These are phyloP conservation scores for Phragmatobia fuliginosa DNA, from an alignment of 2,888 invertebrate species.

Conservation along the genomic window DNA sequence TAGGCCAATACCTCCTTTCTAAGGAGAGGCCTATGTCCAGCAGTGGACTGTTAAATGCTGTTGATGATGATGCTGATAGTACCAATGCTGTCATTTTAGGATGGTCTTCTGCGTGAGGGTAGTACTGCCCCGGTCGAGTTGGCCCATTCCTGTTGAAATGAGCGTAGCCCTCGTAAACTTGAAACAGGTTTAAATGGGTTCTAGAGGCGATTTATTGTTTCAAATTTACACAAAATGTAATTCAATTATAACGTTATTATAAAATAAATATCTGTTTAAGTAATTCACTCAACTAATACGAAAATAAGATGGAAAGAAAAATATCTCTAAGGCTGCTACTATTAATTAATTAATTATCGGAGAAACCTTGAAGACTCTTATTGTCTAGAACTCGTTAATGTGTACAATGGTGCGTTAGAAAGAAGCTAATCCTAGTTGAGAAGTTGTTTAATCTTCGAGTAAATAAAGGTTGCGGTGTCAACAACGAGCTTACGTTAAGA, in stretches of 20 bases:
- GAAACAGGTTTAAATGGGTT: not conserved
- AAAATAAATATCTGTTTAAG: not conserved
- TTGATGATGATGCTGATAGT: too few species aligned
- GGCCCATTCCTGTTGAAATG: too few species aligned
- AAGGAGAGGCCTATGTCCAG: too few species aligned
- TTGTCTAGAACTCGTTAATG: not conserved
- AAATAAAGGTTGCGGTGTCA: conserved; percentile 19
- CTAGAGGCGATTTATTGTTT: not conserved
- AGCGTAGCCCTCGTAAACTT: not conserved
- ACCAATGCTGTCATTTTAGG: too few species aligned
- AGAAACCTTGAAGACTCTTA: not conserved
- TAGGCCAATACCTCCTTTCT: too few species aligned
- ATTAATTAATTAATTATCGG: not conserved
- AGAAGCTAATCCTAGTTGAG: conserved; percentile 11
- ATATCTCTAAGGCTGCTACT: not conserved
- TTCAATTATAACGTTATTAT: not conserved
- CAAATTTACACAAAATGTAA: not conserved
- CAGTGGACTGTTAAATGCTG: too few species aligned
- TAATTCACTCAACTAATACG: not conserved
- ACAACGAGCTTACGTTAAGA: conserved; percentile 14
- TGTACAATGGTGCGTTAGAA: conserved; percentile 6
- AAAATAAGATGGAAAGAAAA: too few species aligned
- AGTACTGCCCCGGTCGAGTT: too few species aligned
- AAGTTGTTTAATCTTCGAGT: conserved; percentile 16
- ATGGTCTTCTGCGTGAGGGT: too few species aligned